A percentile compares a stretch with the other conserved stretches of the same genome.
These are phyloP conservation scores for Microcebus jonahi DNA, from an alignment of 2,113 vertebrate species.

Conservation along the genomic window DNA sequence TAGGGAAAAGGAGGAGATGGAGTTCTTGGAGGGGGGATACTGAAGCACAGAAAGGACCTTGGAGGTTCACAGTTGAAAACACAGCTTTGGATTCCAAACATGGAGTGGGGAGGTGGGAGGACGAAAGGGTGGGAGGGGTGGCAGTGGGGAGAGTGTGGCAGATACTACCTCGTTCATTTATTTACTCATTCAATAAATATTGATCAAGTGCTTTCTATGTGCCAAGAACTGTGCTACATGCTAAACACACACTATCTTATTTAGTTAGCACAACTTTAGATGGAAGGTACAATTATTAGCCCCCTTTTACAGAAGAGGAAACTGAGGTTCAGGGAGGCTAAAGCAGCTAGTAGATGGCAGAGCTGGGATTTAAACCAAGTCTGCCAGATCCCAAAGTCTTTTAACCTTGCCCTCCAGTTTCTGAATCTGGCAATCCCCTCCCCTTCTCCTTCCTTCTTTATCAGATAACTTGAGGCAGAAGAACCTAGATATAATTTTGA, in stretches of 20 bases:
- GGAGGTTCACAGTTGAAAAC: neutral
- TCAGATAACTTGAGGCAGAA: neutral
- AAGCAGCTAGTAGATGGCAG: neutral
- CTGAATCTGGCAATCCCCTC: neutral
- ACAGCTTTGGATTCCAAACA: neutral
- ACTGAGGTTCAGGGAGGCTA: neutral
- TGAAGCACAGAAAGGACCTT: neutral
- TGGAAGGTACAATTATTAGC: neutral
- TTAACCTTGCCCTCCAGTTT: neutral
- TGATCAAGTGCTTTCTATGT: neutral
- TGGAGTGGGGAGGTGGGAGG: neutral
- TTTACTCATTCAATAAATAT: neutral
- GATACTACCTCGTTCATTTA: neutral
- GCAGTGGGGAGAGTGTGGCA: neutral
- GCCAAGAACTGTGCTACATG: neutral
- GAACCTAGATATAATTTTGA: neutral
- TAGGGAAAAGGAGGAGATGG: neutral
- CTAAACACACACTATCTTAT: neutral
- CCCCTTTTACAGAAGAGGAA: neutral
- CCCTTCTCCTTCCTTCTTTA: neutral
- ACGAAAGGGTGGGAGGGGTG: too few species aligned
- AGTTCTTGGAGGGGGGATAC: neutral
- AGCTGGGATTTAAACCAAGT: neutral
- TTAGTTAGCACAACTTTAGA: neutral
- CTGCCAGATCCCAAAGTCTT: neutral